These are phyloP conservation scores for Poeciliopsis turrubarensis DNA, from an alignment of 2,113 vertebrate species.

Conservation along the genomic window DNA sequence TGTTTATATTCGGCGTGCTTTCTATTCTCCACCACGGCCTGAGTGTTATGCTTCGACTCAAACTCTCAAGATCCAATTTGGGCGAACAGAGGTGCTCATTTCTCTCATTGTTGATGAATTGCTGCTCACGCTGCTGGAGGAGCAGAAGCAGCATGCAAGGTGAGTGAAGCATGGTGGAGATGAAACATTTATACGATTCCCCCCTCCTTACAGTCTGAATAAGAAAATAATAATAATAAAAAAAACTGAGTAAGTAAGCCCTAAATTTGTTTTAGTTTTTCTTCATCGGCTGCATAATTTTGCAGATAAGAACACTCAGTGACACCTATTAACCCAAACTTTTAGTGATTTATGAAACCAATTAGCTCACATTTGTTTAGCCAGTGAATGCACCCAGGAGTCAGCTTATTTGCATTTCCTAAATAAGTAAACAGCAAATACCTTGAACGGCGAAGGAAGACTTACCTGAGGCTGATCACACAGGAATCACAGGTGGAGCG, in stretches of 20 bases:
- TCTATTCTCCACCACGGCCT: conserved; percentile 22
- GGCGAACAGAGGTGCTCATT: conserved; percentile 35
- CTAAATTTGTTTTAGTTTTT: neutral
- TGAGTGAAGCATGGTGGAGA: conserved; percentile 29
- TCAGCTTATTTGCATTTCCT: conserved; percentile 2
- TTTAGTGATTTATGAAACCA: conserved; percentile 27
- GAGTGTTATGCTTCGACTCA: conserved; percentile 31
- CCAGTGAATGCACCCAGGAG: neutral
- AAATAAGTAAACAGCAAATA: conserved; percentile 13
- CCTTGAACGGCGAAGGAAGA: conserved; percentile 32
- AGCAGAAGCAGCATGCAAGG: conserved; percentile 14
- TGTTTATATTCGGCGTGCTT: conserved; percentile 37
- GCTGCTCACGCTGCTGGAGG: conserved; percentile 18
- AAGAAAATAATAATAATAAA: conserved; percentile 17
- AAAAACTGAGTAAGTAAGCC: neutral
- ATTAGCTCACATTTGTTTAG: conserved; percentile 15
- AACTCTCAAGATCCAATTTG: conserved; percentile 46
- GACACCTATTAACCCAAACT: conserved; percentile 30
- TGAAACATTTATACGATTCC: neutral
- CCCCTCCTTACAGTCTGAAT: neutral
- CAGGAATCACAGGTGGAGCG: conserved; percentile 57
- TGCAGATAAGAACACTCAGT: conserved; percentile 6
- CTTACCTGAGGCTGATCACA: conserved; percentile 68
- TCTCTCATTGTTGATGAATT: conserved; percentile 43
- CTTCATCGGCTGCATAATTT: neutral